Conservation (phyloP, 2,888 invertebrate species). For the Leucoma salicis region DNA sequence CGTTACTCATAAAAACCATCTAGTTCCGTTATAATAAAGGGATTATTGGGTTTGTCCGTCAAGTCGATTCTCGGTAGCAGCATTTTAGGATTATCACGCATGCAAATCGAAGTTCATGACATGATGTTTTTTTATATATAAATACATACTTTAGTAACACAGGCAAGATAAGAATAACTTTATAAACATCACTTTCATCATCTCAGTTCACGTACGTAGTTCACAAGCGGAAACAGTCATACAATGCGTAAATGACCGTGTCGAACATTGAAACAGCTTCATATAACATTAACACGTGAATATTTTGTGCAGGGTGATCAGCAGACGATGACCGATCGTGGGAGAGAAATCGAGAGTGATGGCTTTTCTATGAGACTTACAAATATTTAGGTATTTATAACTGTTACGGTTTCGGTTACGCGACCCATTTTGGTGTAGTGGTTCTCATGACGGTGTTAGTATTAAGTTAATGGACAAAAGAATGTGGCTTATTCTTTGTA, state of each 20-base stretch:
- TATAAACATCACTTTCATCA: not conserved
- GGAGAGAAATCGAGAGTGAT: constrained; percentile 72
- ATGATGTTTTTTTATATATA: no score
- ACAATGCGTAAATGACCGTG: constrained; percentile 32
- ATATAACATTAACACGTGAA: constrained; percentile 31
- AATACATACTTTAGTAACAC: no score
- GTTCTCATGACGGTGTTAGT: no score
- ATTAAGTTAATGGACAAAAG: no score
- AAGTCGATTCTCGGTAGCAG: no score
- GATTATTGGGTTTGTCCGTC: no score
- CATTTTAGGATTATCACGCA: no score
- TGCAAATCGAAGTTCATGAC: no score
- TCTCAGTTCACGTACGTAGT: no score
- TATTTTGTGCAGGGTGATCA: constrained; percentile 56
- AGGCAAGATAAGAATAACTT: not conserved
- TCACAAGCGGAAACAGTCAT: constrained; percentile 24
- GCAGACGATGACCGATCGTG: constrained; percentile 61
- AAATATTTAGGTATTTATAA: constrained; percentile 24
- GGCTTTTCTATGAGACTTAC: constrained; percentile 15
- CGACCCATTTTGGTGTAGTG: not conserved
- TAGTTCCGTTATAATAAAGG: no score
- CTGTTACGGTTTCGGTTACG: not conserved
- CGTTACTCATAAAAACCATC: no score
- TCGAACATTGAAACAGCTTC: constrained; percentile 25
- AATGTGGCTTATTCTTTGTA: no score